Conservation (phyloP, 2,888 invertebrate species). For the Malthinus flaveolus region DNA sequence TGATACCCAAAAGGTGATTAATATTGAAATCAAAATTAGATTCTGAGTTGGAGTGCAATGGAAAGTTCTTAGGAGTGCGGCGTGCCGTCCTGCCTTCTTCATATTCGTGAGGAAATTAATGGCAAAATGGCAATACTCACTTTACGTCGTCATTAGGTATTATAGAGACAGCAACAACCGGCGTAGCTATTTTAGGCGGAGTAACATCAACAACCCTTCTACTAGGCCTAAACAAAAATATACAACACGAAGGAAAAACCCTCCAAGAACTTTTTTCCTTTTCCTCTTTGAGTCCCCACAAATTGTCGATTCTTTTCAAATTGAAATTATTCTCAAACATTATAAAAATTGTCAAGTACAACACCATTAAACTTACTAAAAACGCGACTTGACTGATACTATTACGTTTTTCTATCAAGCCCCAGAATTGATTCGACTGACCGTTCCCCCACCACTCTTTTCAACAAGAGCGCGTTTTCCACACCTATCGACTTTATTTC, state of each 20-base stretch:
- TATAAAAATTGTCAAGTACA: constrained; percentile 5
- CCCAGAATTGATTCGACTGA: constrained; percentile 39
- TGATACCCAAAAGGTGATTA: too few relatives aligned
- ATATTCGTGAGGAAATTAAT: too few relatives aligned
- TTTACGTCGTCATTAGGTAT: constrained; percentile 37
- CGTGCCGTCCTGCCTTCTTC: too few relatives aligned
- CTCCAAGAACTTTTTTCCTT: constrained; percentile 25
- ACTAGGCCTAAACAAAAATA: constrained; percentile 30
- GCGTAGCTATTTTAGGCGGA: constrained; percentile 36
- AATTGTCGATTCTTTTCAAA: constrained; percentile 32
- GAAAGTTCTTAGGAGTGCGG: too few relatives aligned
- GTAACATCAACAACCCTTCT: constrained; percentile 32
- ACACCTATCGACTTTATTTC: constrained; percentile 26
- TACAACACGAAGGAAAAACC: constrained; percentile 33
- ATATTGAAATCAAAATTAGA: too few relatives aligned
- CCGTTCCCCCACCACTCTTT: constrained; percentile 33
- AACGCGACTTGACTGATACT: neutral
- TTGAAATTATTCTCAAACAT: constrained; percentile 14
- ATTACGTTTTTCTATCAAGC: neutral
- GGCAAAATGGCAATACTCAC: constrained; percentile 9
- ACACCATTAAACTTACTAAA: neutral
- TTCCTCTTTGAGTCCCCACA: constrained; percentile 42
- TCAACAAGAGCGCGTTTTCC: constrained; percentile 21
- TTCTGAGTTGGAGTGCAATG: too few relatives aligned
- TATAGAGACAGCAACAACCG: constrained; percentile 45